Conservation (phyloP, 2,888 invertebrate genomes). For the Globia sparganii region DNA sequence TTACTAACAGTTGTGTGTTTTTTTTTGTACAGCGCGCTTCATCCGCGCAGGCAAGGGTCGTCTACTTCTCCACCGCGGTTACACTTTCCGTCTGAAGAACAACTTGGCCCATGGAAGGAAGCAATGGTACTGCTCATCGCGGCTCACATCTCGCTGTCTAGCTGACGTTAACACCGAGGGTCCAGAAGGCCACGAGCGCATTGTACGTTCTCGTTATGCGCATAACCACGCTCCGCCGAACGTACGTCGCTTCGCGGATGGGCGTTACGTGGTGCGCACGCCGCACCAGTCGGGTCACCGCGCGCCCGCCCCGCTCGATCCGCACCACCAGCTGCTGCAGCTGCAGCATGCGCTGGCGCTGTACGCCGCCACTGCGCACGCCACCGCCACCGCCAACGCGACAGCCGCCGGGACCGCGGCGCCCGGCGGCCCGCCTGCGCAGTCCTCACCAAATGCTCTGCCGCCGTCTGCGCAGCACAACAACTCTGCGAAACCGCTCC, state of each 20-base stretch:
- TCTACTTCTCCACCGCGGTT: slow-evolving; percentile 86
- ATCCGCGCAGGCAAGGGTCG: slow-evolving; percentile 88
- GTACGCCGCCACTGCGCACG: slow-evolving; percentile 87
- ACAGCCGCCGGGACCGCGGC: slow-evolving; percentile 74
- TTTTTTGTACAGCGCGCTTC: slow-evolving; percentile 82
- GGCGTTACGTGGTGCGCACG: slow-evolving; percentile 88
- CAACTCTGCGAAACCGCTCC: slow-evolving; percentile 82
- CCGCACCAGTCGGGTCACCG: slow-evolving; percentile 89
- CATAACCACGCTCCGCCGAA: slow-evolving; percentile 89
- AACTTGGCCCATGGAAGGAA: slow-evolving; percentile 88
- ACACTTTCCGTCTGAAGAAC: slow-evolving; percentile 88
- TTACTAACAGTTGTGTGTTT: slow-evolving; percentile 63
- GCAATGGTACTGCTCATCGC: slow-evolving; percentile 89
- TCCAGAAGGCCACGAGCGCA: slow-evolving; percentile 88
- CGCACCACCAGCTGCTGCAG: slow-evolving; percentile 88
- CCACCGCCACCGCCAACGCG: slow-evolving; percentile 84
- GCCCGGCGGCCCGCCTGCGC: slow-evolving; percentile 74
- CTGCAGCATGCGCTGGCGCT: slow-evolving; percentile 87
- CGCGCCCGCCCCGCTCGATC: slow-evolving; percentile 86
- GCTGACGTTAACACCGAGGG: slow-evolving; percentile 89
- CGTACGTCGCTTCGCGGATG: slow-evolving; percentile 88
- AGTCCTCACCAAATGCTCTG: slow-evolving; percentile 78
- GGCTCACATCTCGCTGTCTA: slow-evolving; percentile 87
- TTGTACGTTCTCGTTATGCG: slow-evolving; percentile 87
- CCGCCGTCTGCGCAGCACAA: slow-evolving; percentile 79